These are phyloP conservation scores for Pseudoatta argentina DNA, from an alignment of 1,140 invertebrate species.

Conservation along the genomic window DNA sequence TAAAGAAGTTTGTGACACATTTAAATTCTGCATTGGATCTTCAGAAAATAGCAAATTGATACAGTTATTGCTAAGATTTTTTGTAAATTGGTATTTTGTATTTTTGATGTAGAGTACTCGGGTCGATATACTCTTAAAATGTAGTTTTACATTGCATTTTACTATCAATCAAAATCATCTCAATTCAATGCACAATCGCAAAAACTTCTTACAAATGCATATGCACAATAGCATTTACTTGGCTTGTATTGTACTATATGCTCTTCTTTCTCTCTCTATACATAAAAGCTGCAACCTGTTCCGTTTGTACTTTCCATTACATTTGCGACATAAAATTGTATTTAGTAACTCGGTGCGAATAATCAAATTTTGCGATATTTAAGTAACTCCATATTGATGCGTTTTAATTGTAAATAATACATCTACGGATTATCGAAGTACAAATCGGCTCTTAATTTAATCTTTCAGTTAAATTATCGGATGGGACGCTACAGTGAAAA, in stretches of 20 bases:
- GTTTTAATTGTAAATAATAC: conserved; percentile 35
- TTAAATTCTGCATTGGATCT: background rate
- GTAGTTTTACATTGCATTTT: conserved; percentile 19
- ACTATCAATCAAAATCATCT: conserved; percentile 13
- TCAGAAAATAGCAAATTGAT: background rate
- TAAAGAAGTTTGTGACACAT: background rate
- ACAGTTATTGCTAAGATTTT: background rate
- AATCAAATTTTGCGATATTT: conserved; percentile 40
- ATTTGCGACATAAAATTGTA: conserved; percentile 65
- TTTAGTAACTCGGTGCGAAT: conserved; percentile 44
- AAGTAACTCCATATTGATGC: background rate
- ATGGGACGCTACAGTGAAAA: background rate
- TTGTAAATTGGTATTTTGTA: background rate
- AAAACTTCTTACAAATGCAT: conserved; percentile 60
- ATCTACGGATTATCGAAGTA: conserved; percentile 2
- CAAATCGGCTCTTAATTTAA: conserved; percentile 31
- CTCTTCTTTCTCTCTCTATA: conserved; percentile 51
- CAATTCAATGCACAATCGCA: conserved; percentile 1
- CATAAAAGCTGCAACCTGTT: conserved; percentile 22
- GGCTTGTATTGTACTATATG: conserved; percentile 39
- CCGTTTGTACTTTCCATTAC: conserved; percentile 53
- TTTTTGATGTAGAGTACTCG: background rate
- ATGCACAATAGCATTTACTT: conserved; percentile 52
- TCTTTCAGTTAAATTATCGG: conserved; percentile 9
- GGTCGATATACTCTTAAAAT: background rate